A percentile compares a stretch with the other conserved stretches of the same genome.
phyloP scores from a whole-genome alignment of 2,797 vertebrate species.

The Pseudomugil gertrudae region DNA sequence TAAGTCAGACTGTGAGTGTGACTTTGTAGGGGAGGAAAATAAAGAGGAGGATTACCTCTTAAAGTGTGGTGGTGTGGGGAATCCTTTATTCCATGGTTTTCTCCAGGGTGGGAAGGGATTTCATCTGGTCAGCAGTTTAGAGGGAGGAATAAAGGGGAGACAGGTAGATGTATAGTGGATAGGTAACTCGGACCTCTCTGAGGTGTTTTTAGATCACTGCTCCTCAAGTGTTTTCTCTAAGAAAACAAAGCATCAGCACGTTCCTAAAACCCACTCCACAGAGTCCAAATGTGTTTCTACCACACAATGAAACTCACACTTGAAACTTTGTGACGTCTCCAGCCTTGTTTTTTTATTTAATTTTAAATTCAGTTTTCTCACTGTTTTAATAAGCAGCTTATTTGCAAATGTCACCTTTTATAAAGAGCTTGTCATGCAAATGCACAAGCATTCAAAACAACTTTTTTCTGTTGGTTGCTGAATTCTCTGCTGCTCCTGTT shows the following conservation, averaged over 20 bases:
- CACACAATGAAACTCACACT: conserved; percentile 12
- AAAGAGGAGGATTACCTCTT: conserved; percentile 20
- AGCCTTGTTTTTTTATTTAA: not conserved
- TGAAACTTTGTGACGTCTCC: not conserved
- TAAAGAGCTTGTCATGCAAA: conserved; percentile 21
- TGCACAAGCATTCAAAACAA: conserved; percentile 32
- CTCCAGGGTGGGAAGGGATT: conserved; percentile 23
- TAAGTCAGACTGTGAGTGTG: not conserved
- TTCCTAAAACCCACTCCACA: conserved; percentile 23
- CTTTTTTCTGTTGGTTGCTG: conserved; percentile 27
- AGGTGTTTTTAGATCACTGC: conserved; percentile 58
- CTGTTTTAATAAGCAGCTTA: conserved; percentile 12
- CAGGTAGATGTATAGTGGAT: conserved; percentile 38
- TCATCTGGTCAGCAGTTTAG: conserved; percentile 64
- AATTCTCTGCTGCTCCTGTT: conserved; percentile 27
- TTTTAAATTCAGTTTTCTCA: not conserved
- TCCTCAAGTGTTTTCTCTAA: conserved; percentile 41
- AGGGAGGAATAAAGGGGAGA: conserved; percentile 30
- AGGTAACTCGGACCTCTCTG: conserved; percentile 26
- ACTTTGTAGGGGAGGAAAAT: conserved; percentile 6
- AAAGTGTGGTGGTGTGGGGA: not conserved
- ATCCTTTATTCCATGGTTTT: conserved; percentile 31
- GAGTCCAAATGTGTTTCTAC: conserved; percentile 5
- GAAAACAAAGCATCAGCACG: conserved; percentile 56
- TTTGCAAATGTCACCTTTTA: conserved; percentile 12